Conservation (phyloP, 2,888 invertebrate species). For the Pandemis corylana region DNA sequence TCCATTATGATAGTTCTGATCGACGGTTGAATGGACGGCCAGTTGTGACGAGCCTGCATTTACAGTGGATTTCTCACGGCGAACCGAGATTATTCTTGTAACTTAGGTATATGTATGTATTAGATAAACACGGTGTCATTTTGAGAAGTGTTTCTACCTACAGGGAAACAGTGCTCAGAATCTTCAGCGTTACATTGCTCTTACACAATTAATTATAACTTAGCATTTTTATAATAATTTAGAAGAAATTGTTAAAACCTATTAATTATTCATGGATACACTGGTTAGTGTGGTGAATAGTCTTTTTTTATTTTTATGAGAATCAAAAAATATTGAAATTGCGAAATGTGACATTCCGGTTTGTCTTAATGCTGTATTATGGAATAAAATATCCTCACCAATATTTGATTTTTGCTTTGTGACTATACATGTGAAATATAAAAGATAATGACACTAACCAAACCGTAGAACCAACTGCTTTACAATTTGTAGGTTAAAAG, state of each 20-base stretch:
- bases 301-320: slow-evolving; percentile 78
- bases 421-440: slow-evolving; percentile 39
- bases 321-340: slow-evolving; percentile 75
- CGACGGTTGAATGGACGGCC: slow-evolving; percentile 68
- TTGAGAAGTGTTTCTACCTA: slow-evolving; percentile 72
- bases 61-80: slow-evolving; percentile 77
- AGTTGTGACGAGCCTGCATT: slow-evolving; percentile 78
- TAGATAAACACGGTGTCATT: slow-evolving; percentile 77
- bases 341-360: slow-evolving; percentile 84
- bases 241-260: slow-evolving; percentile 80
- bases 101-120: slow-evolving; percentile 81
- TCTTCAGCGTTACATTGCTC: slow-evolving; percentile 78
- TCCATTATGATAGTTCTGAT: slow-evolving; percentile 70
- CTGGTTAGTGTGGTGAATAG: slow-evolving; percentile 76
- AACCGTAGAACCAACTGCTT: neutral
- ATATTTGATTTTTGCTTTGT: slow-evolving; percentile 68
- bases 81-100: slow-evolving; percentile 79
- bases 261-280: slow-evolving; percentile 63
- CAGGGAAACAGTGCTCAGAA: slow-evolving; percentile 74
- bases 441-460: slow-evolving; percentile 26
- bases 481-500: neutral
- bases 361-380: slow-evolving; percentile 85
- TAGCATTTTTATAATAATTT: slow-evolving; percentile 85
- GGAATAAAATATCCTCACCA: slow-evolving; percentile 85
- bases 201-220: slow-evolving; percentile 84